Percentiles rank a stretch among this genome's conserved stretches.
Evolutionary conservation across 1,140 invertebrate species (phyloP).

Genomic region (Brachionus paranguensis): DNA sequence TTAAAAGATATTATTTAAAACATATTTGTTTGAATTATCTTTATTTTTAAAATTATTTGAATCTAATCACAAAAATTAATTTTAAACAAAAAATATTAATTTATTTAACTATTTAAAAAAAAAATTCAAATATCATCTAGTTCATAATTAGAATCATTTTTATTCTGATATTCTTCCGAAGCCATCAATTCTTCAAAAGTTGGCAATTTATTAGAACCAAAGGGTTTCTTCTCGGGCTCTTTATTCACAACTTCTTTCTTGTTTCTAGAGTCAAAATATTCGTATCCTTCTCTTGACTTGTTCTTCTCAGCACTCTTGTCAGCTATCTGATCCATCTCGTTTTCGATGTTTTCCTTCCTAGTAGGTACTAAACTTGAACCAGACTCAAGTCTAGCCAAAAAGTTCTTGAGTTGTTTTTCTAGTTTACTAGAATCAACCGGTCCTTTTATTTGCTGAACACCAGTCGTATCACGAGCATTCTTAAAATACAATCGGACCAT

Average conservation of each 20-base stretch:
- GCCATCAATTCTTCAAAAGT: constrained; percentile 28
- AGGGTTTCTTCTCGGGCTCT: neutral
- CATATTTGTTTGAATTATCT: too few species aligned
- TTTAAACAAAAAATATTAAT: neutral
- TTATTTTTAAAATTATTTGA: too few species aligned
- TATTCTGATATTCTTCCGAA: constrained; percentile 8
- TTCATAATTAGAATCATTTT: constrained; percentile 32
- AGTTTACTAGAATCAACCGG: constrained; percentile 59
- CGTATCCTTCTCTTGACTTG: neutral
- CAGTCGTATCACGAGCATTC: constrained; percentile 48
- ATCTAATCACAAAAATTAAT: neutral
- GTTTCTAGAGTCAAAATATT: neutral
- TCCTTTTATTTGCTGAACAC: constrained; percentile 54
- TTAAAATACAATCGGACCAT: constrained; percentile 55
- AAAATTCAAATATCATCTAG: constrained; percentile 21
- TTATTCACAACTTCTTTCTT: neutral
- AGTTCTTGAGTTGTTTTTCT: constrained; percentile 60
- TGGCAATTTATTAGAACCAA: constrained; percentile 3
- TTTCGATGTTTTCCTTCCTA: neutral
- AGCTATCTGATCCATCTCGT: neutral
- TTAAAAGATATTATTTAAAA: too few species aligned
- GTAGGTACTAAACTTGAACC: constrained; percentile 46
- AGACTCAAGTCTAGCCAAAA: constrained; percentile 58
- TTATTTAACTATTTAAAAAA: neutral
- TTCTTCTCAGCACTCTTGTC: neutral